Conservation (phyloP, 2,888 invertebrate species). For the Cinara cedri region DNA sequence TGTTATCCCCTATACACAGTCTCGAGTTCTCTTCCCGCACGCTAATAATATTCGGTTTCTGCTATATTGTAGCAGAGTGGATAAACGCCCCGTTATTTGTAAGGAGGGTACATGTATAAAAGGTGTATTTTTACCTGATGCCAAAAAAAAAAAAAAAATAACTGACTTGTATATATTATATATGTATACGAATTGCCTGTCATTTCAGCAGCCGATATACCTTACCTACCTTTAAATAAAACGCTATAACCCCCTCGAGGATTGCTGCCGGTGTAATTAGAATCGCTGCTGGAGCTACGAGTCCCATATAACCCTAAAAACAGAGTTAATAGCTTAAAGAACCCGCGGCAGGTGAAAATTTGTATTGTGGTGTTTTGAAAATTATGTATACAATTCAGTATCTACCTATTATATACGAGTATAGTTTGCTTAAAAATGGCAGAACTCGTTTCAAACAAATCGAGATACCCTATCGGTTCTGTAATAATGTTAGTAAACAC, state of each 20-base stretch:
- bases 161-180: slow-evolving; percentile 10
- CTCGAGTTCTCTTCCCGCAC: slow-evolving; percentile 13
- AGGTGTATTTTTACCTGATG: slow-evolving; percentile 48
- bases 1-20: background rate
- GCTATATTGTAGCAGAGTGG: slow-evolving; percentile 28
- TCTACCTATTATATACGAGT: background rate
- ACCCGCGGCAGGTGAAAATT: slow-evolving; percentile 43
- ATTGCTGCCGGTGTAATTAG: slow-evolving; percentile 27
- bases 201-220: slow-evolving; percentile 31
- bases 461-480: slow-evolving; percentile 3
- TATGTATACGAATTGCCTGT: slow-evolving; percentile 15
- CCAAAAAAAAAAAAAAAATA: slow-evolving; percentile 42
- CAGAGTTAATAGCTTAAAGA: slow-evolving; percentile 19
- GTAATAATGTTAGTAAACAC: background rate
- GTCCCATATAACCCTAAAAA: slow-evolving; percentile 31
- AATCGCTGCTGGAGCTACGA: slow-evolving; percentile 47
- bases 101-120: slow-evolving; percentile 27
- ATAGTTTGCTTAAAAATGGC: slow-evolving; percentile 11
- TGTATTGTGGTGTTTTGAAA: slow-evolving; percentile 40
- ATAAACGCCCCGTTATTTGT: slow-evolving; percentile 50
- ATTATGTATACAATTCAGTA: slow-evolving; percentile 8
- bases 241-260: background rate
- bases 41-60: slow-evolving; percentile 47
- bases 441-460: background rate
- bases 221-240: slow-evolving; percentile 31